phyloP scores from a whole-genome alignment of 2,113 vertebrate species.

The Carettochelys insculpta region DNA sequence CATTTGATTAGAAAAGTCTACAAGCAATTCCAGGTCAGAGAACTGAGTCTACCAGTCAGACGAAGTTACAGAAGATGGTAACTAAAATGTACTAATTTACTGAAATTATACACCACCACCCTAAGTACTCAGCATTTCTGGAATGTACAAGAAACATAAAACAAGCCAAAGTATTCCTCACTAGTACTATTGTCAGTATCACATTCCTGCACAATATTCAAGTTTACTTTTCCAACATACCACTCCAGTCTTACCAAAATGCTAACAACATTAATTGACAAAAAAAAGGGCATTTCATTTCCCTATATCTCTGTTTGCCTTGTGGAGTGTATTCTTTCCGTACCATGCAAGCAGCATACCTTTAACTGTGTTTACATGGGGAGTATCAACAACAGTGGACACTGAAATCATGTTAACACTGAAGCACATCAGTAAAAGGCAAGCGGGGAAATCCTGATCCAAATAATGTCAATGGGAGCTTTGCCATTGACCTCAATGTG shows the following conservation, averaged over 20 bases:
- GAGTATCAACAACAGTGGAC: not conserved
- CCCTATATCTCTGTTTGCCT: not conserved
- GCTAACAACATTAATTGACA: not conserved
- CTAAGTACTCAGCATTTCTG: not conserved
- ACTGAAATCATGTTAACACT: not conserved
- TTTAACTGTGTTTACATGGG: constrained; percentile 3
- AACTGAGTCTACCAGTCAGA: not conserved
- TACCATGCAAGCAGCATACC: not conserved
- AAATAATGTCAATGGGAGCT: not conserved
- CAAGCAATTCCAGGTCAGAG: not conserved
- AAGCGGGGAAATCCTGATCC: not conserved
- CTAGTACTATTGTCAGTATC: not conserved
- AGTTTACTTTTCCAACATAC: not conserved
- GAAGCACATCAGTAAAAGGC: not conserved
- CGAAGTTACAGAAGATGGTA: not conserved
- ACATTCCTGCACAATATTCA: not conserved
- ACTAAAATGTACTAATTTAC: not conserved
- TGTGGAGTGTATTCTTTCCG: not conserved
- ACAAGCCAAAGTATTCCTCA: not conserved
- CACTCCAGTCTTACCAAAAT: not conserved
- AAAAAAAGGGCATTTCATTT: not conserved
- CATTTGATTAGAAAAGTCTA: not conserved
- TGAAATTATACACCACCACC: not conserved
- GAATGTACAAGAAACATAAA: not conserved
- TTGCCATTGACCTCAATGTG: not conserved